phyloP scores from a whole-genome alignment of 2,888 invertebrate species.

The Drosophila picticornis region DNA sequence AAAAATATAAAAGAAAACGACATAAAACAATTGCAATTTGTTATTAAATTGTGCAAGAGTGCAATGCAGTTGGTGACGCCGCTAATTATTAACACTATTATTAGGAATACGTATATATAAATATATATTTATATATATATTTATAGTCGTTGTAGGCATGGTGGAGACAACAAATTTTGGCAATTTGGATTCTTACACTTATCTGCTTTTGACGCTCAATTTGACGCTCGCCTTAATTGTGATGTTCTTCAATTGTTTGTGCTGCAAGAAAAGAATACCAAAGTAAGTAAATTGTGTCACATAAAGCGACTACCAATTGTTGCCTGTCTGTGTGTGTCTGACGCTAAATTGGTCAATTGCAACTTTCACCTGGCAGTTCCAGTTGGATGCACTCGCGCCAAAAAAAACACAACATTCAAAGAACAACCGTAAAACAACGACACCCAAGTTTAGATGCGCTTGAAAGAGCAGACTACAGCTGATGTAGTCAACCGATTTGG shows the following conservation, averaged over 20 bases:
- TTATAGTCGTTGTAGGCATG: constrained; percentile 55
- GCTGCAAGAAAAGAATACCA: constrained; percentile 90
- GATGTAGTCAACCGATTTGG: neutral
- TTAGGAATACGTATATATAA: constrained; percentile 45
- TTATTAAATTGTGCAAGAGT: constrained; percentile 39
- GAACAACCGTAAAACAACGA: neutral
- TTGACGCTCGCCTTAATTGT: constrained; percentile 85
- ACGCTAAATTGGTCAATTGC: constrained; percentile 39
- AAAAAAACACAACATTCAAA: constrained; percentile 20
- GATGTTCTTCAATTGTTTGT: constrained; percentile 89
- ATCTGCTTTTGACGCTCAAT: constrained; percentile 83
- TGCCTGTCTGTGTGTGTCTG: neutral
- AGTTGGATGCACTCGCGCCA: constrained; percentile 62
- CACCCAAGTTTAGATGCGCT: neutral
- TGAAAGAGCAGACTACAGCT: neutral
- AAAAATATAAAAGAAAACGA: constrained; percentile 12
- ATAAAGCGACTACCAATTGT: neutral
- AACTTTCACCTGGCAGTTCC: constrained; percentile 70
- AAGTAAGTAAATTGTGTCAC: constrained; percentile 87
- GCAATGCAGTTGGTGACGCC: constrained; percentile 50
- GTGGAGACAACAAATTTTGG: constrained; percentile 61
- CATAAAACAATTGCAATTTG: constrained; percentile 25
- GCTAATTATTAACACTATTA: constrained; percentile 30
- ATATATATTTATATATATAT: constrained; percentile 27
- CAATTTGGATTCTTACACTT: constrained; percentile 67